Conservation (phyloP, 2,888 invertebrate genomes). For the Plagodis pulveraria region DNA sequence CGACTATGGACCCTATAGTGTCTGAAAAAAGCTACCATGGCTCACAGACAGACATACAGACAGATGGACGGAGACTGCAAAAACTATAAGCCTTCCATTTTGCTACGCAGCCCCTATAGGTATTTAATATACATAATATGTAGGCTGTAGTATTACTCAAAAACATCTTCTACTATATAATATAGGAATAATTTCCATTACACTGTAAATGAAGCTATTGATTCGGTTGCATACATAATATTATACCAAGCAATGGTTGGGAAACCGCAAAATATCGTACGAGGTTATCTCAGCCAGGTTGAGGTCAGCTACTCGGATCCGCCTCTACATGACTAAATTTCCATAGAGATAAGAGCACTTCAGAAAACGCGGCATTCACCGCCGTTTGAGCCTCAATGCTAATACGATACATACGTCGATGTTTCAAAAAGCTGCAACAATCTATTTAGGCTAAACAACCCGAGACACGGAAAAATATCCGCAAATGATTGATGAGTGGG, state of each 20-base stretch:
- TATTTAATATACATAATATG: no score
- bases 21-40: no score
- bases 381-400: slow-evolving; percentile 53
- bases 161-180: no score
- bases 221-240: slow-evolving; percentile 21
- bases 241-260: slow-evolving; percentile 27
- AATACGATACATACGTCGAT: slow-evolving; percentile 71
- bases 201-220: slow-evolving; percentile 15
- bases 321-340: slow-evolving; percentile 35
- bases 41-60: no score
- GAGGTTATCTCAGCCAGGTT: slow-evolving; percentile 43
- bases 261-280: slow-evolving; percentile 45
- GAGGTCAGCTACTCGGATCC: slow-evolving; percentile 42
- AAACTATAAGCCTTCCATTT: no score
- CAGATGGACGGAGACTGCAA: no score
- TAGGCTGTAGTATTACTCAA: no score
- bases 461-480: slow-evolving; percentile 83
- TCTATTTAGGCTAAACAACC: slow-evolving; percentile 82
- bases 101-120: no score
- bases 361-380: slow-evolving; percentile 30
- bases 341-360: slow-evolving; percentile 36
- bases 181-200: no score
- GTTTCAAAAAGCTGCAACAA: slow-evolving; percentile 70
- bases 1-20: no score
- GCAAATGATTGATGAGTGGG: slow-evolving; percentile 82